Conservation (phyloP, 2,113 vertebrate species). For the Isichthys henryi region DNA sequence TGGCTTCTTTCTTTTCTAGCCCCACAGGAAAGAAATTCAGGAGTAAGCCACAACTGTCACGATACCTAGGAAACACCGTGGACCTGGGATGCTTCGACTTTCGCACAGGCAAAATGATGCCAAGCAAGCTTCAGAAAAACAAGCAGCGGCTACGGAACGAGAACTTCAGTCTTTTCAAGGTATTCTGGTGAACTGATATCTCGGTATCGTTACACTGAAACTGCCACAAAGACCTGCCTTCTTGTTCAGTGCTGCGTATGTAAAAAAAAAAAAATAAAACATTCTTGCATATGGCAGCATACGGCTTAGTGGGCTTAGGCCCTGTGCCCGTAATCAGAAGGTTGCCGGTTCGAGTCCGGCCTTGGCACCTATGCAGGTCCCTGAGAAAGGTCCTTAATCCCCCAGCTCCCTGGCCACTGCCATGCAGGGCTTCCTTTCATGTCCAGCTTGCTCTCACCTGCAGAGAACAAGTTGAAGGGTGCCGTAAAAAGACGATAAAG, state of each 20-base stretch:
- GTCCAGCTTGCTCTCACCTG: too few species aligned
- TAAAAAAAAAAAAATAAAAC: background rate
- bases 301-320: too few species aligned
- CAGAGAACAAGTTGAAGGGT: too few species aligned
- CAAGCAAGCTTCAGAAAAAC: constrained; percentile 81
- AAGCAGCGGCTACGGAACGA: constrained; percentile 77
- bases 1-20: constrained; percentile 52
- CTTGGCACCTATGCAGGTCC: too few species aligned
- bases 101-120: constrained; percentile 83
- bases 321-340: too few species aligned
- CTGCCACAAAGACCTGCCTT: background rate
- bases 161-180: constrained; percentile 70
- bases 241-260: background rate
- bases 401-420: too few species aligned
- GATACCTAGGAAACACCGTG: constrained; percentile 74
- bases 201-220: background rate
- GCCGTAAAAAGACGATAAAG: too few species aligned
- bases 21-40: constrained; percentile 80
- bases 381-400: too few species aligned
- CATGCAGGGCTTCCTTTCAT: too few species aligned
- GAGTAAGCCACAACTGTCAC: constrained; percentile 78
- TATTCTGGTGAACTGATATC: constrained; percentile 22
- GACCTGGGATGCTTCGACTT: constrained; percentile 84
- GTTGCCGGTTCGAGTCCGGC: too few species aligned
- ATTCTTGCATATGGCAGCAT: too few species aligned